A percentile compares a stretch with the other conserved stretches of the same genome.
Conservation (phyloP, 2,797 vertebrate species). For the Thamnophis elegans region DNA sequence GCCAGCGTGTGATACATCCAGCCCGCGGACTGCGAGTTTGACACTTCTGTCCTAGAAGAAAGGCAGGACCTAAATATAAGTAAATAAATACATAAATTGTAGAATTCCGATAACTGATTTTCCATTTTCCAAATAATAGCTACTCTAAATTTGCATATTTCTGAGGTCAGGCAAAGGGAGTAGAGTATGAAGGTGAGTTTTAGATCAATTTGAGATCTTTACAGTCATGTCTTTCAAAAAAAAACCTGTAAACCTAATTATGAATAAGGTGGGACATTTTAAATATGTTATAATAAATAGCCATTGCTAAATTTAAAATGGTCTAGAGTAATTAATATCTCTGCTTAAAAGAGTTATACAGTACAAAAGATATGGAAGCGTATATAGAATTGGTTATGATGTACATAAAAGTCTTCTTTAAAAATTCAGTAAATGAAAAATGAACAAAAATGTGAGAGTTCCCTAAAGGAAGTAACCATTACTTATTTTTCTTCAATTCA, state of each 20-base stretch:
- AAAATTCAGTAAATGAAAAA: slow-evolving; percentile 24
- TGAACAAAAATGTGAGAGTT: slow-evolving; percentile 36
- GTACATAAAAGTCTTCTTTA: not conserved
- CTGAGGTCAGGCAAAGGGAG: not conserved
- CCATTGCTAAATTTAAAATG: not conserved
- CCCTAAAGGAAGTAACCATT: slow-evolving; percentile 40
- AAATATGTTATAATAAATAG: not conserved
- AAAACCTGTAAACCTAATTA: not conserved
- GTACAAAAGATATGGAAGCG: slow-evolving; percentile 6
- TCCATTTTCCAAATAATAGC: not conserved
- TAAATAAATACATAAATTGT: not conserved
- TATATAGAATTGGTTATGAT: slow-evolving; percentile 20
- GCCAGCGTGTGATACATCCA: no score
- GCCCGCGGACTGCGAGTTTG: no score
- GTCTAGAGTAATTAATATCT: not conserved
- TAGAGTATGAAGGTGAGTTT: not conserved
- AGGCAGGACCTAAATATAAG: not conserved
- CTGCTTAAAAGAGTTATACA: not conserved
- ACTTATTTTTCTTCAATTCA: slow-evolving; percentile 35
- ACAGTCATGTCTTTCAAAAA: not conserved
- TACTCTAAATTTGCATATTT: not conserved
- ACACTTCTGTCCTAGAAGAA: not conserved
- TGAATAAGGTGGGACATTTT: not conserved
- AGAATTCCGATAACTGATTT: not conserved
- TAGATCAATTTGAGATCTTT: not conserved